Evolutionary conservation across 1,140 invertebrate species (phyloP), one percentile per base, ranked within the genome.

Genomic region (Drosophila pruinosa): DNA sequence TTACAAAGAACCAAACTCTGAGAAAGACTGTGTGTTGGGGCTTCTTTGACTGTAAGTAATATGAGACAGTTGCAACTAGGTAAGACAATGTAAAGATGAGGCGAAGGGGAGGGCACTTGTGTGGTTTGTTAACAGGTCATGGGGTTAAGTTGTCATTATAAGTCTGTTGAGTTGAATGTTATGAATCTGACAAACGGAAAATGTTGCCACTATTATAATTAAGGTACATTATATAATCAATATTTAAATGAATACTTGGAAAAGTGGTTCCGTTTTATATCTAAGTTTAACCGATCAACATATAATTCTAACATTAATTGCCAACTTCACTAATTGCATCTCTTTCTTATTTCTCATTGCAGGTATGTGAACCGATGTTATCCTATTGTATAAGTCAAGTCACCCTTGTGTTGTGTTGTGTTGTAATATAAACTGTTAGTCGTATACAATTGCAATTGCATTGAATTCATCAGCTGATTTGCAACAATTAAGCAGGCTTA

Each of bases 401-500:
- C 10, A 62, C 19, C 3, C 34, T 48, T 14, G 8, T 12, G 24
- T 15, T 21, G 28, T 6, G 3, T n/a, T n/a, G n/a, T n/a, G n/a
- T n/a, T 5, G 12, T 19, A 7, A 57, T 57, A 21, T 7, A 43
- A 28, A 2, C n/a, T n/a, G n/a, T n/a, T 36, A 7, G 15, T 41
- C n/a, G 17, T 24, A 19, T 26, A 34, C 31, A 62, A 38, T 15
- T 39, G 31, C 10, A 48, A 1, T 57, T 64, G 50, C 47, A 72
- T 62, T 45, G 41, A 63, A 67, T 41, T 19, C 79, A 72, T 71
- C 15, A 34, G 65, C 74, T 81, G 77, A 86, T 86, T 88, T 86
- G 65, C 70, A 75, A 75, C 75, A 88, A 86, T 88, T 81, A 86
- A 73, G 39, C 61, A 41, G 56, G 12, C 65, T 86, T 72, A 59